Evolutionary conservation across 2,797 vertebrate genomes (phyloP).

Genomic region (Merluccius polli): DNA sequence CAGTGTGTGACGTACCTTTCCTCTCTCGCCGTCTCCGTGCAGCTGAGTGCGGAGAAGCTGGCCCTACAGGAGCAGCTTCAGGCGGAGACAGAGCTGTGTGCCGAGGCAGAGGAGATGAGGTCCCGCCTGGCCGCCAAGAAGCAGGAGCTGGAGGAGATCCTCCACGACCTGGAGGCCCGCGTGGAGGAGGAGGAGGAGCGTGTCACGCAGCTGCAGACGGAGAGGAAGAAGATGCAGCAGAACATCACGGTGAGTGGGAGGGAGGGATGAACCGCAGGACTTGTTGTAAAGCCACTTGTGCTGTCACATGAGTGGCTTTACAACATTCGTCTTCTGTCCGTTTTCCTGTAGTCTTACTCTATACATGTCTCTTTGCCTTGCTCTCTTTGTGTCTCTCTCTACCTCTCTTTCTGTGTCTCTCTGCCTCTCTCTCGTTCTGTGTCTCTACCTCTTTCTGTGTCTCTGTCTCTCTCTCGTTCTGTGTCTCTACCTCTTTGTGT

Average conservation of each 20-base stretch:
- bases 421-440: too few relatives aligned
- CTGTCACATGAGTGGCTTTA: not conserved
- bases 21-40: not conserved
- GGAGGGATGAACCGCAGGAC: too few relatives aligned
- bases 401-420: too few relatives aligned
- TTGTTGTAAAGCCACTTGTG: too few relatives aligned
- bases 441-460: too few relatives aligned
- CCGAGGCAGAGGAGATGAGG: slow-evolving; percentile 96
- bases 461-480: too few relatives aligned
- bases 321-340: too few relatives aligned
- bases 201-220: slow-evolving; percentile 89
- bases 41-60: slow-evolving; percentile 95
- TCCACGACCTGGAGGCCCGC: slow-evolving; percentile 91
- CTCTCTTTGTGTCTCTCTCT: too few relatives aligned
- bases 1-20: not conserved
- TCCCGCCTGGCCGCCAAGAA: slow-evolving; percentile 91
- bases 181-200: slow-evolving; percentile 96
- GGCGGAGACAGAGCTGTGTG: slow-evolving; percentile 93
- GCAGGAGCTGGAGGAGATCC: slow-evolving; percentile 93
- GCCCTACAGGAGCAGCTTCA: slow-evolving; percentile 95
- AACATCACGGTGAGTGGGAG: slow-evolving; percentile 81
- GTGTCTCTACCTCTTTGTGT: too few relatives aligned
- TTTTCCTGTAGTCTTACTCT: too few relatives aligned
- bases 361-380: too few relatives aligned
- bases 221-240: slow-evolving; percentile 98